Evolutionary conservation across 2,797 vertebrate genomes (phyloP).

Genomic region (Adrianichthys oophorus): DNA sequence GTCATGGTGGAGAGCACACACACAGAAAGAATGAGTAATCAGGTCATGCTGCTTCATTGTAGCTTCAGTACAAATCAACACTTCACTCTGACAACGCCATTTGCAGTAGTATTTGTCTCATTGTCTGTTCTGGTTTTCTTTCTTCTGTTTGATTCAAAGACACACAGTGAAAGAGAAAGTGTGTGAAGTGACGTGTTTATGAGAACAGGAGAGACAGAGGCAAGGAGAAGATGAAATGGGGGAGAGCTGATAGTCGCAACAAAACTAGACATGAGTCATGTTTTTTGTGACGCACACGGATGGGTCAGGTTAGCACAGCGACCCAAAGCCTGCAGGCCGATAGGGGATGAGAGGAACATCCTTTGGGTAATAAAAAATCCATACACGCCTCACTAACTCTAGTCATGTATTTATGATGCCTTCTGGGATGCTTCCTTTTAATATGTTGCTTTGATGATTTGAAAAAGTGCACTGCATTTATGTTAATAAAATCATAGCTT

Average conservation of each 20-base stretch:
- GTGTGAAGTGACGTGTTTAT: conserved; percentile 2
- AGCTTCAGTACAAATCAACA: conserved; percentile 16
- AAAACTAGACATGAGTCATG: conserved; percentile 58
- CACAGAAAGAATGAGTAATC: conserved; percentile 34
- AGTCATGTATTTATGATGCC: conserved; percentile 22
- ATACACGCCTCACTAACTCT: not conserved
- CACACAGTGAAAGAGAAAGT: conserved; percentile 2
- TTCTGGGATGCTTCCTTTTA: conserved; percentile 16
- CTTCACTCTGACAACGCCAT: conserved; percentile 10
- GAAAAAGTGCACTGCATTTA: not conserved
- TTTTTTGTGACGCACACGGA: conserved; percentile 40
- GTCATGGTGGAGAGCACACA: conserved; percentile 23
- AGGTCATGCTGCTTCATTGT: conserved; percentile 46
- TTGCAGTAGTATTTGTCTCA: conserved; percentile 1
- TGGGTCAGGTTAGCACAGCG: conserved; percentile 42
- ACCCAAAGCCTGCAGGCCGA: conserved; percentile 23
- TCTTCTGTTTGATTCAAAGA: conserved; percentile 12
- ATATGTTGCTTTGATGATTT: not conserved
- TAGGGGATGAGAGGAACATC: conserved; percentile 1
- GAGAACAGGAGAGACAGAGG: conserved; percentile 12
- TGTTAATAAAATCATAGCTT: not conserved
- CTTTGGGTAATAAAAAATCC: conserved; percentile 14
- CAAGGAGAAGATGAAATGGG: conserved; percentile 17
- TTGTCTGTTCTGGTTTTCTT: not conserved
- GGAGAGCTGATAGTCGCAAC: conserved; percentile 42